A percentile compares a stretch with the other conserved stretches of the same genome.
phyloP scores from a whole-genome alignment of 2,797 vertebrate species.

The Falco novaeseelandiae region DNA sequence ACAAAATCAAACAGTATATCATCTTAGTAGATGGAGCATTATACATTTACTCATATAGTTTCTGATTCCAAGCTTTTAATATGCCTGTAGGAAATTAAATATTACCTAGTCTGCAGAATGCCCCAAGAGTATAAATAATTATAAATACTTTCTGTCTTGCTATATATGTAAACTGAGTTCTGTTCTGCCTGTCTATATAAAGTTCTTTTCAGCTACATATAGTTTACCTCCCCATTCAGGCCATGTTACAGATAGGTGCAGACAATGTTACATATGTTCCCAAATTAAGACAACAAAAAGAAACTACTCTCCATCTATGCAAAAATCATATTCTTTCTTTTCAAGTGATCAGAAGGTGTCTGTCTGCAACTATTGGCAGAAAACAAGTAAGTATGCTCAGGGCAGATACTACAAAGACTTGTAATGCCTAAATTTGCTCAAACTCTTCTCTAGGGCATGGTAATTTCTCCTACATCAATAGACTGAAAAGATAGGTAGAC shows the following conservation, averaged over 20 bases:
- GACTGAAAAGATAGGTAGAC: not conserved
- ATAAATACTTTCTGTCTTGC: not conserved
- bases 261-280: rapidly evolving
- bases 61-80: not conserved
- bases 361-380: not conserved
- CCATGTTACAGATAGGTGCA: not conserved
- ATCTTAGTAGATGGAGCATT: not conserved
- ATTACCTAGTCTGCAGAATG: not conserved
- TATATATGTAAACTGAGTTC: not conserved
- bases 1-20: not conserved
- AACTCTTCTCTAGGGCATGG: not conserved
- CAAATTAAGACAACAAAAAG: not conserved
- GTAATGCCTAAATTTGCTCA: not conserved
- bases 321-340: not conserved
- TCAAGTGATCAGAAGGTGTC: not conserved
- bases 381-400: not conserved
- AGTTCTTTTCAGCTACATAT: not conserved
- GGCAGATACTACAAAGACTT: not conserved
- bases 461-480: not conserved
- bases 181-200: not conserved
- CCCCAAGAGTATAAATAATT: not conserved
- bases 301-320: not conserved
- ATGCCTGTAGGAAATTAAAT: not conserved
- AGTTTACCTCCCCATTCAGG: not conserved
- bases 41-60: not conserved